These are phyloP conservation scores for Empis stercorea DNA, from an alignment of 2,888 invertebrate genomes.

Conservation along the genomic window DNA sequence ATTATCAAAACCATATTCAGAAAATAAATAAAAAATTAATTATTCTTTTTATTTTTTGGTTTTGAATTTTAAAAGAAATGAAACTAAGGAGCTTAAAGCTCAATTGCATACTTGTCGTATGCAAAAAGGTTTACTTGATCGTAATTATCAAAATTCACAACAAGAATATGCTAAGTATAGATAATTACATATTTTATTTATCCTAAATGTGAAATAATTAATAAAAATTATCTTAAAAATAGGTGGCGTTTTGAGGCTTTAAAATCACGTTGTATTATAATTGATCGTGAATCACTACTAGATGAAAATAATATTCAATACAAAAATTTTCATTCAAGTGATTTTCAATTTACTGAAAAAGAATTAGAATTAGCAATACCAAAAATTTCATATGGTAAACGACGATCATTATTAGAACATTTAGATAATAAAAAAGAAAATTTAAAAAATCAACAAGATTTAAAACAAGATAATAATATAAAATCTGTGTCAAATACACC, in stretches of 20 bases:
- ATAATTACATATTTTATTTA: neutral
- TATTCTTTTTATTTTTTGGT: neutral
- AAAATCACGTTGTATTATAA: slow-evolving; percentile 29
- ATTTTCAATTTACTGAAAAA: slow-evolving; percentile 21
- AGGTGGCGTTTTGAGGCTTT: slow-evolving; percentile 36
- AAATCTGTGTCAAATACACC: neutral
- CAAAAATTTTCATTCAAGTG: slow-evolving; percentile 22
- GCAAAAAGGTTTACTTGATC: slow-evolving; percentile 29
- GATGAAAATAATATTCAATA: slow-evolving; percentile 27
- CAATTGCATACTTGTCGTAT: slow-evolving; percentile 28
- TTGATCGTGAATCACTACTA: slow-evolving; percentile 30
- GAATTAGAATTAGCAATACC: slow-evolving; percentile 22
- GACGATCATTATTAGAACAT: neutral
- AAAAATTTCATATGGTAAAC: slow-evolving; percentile 13
- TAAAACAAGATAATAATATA: neutral
- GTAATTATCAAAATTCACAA: slow-evolving; percentile 26
- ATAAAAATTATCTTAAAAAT: slow-evolving; percentile 6
- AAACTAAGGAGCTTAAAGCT: slow-evolving; percentile 30
- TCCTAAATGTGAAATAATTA: neutral
- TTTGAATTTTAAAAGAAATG: slow-evolving; percentile 27
- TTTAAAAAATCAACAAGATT: neutral
- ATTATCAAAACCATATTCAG: neutral
- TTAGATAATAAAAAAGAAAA: neutral
- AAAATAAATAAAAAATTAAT: neutral
- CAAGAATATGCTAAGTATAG: slow-evolving; percentile 30